Evolutionary conservation across 30 jellyfish, hydroid and myxozoan species (phyloP).

Genomic region (Aurelia sp.): DNA sequence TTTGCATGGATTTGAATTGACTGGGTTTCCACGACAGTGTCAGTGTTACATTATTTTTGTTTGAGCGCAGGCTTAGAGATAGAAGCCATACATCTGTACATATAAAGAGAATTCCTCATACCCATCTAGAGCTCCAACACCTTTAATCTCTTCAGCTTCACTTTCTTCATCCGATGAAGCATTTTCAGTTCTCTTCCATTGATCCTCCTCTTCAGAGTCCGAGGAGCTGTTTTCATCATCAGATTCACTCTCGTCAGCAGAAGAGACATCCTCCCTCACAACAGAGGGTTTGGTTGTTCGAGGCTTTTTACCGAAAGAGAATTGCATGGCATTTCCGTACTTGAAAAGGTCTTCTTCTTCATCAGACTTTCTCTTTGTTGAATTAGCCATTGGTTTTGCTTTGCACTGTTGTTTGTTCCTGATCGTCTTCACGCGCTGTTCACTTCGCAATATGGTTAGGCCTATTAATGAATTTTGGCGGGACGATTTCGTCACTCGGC

Average conservation of each 20-base stretch:
- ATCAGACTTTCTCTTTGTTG: slow-evolving; percentile 30
- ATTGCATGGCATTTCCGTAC: slow-evolving; percentile 49
- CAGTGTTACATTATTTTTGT: too few species aligned
- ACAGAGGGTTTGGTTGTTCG: not conserved
- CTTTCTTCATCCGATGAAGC: slow-evolving; percentile 15
- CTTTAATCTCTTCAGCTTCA: not conserved
- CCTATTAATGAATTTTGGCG: too few species aligned
- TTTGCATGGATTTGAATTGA: too few species aligned
- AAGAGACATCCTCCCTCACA: not conserved
- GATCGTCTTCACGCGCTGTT: too few species aligned
- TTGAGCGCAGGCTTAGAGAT: too few species aligned
- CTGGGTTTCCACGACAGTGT: too few species aligned
- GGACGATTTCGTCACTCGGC: too few species aligned
- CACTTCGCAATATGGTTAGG: too few species aligned
- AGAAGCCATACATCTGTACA: too few species aligned
- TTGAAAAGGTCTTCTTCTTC: slow-evolving; percentile 42
- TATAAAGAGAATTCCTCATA: too few species aligned
- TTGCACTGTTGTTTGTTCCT: too few species aligned
- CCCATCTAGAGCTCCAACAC: too few species aligned
- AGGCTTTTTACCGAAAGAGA: slow-evolving; percentile 49
- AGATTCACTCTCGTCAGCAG: not conserved
- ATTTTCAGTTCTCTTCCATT: not conserved
- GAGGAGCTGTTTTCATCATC: slow-evolving; percentile 18
- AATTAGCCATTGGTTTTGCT: not conserved
- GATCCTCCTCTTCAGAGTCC: slow-evolving; percentile 34